Evolutionary conservation across 2,113 vertebrate species (phyloP).

Genomic region (Sus scrofa): DNA sequence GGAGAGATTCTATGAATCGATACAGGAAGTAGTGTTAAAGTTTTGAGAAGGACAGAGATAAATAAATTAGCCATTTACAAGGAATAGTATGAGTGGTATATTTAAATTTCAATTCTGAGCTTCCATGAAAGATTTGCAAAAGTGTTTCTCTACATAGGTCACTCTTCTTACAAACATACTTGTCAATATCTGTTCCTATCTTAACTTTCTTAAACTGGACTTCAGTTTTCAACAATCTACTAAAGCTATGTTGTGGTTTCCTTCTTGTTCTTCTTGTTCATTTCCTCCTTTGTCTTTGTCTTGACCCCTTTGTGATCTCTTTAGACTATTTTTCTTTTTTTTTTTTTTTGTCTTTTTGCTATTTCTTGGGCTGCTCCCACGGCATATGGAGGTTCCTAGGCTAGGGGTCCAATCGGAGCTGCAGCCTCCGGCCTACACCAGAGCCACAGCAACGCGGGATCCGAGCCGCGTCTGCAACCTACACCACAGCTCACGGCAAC

Average conservation of each 20-base stretch:
- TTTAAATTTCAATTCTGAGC: not conserved
- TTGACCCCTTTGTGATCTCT: not conserved
- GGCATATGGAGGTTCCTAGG: too few species aligned
- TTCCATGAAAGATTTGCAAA: not conserved
- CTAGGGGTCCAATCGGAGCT: too few species aligned
- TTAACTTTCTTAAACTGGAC: not conserved
- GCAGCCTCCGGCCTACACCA: too few species aligned
- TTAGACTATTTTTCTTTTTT: not conserved
- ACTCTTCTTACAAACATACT: not conserved
- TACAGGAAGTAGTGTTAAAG: not conserved
- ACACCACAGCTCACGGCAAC: too few species aligned
- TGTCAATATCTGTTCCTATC: not conserved
- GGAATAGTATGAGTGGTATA: not conserved
- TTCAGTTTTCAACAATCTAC: not conserved
- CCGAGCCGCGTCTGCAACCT: too few species aligned
- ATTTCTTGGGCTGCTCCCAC: too few species aligned
- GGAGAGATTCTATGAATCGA: not conserved
- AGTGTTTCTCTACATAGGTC: not conserved
- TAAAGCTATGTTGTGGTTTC: not conserved
- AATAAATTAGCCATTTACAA: not conserved
- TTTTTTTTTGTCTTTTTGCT: too few species aligned
- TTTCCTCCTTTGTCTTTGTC: not conserved
- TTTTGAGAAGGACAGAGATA: not conserved
- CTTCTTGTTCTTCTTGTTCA: not conserved
- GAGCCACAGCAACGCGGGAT: too few species aligned